phyloP scores from a whole-genome alignment of 2,888 invertebrate genomes.

The Drosophila nigritarsus region DNA sequence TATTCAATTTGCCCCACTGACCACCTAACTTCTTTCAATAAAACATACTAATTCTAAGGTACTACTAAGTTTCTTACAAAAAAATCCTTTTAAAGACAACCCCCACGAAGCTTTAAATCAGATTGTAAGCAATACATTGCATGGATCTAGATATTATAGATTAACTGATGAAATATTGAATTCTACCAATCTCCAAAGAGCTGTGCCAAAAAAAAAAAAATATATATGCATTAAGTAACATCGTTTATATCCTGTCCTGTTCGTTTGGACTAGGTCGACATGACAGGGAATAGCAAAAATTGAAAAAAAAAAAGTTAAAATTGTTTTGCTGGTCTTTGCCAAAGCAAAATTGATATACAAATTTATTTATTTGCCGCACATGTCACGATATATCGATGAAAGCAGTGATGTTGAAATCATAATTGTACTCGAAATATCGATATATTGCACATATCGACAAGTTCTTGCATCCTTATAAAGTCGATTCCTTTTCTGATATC shows the following conservation, averaged over 20 bases:
- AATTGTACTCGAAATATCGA: conserved; percentile 23
- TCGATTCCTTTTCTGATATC: conserved; percentile 82
- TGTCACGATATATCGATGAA: not conserved
- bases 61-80: not conserved
- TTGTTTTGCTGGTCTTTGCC: not conserved
- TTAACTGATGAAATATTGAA: too few species aligned
- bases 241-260: not conserved
- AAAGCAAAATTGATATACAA: not conserved
- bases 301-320: not conserved
- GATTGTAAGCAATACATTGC: too few species aligned
- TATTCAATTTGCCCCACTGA: conserved; percentile 90
- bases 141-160: too few species aligned
- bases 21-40: conserved; percentile 4
- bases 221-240: not conserved
- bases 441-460: conserved; percentile 18
- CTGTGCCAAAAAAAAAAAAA: not conserved
- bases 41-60: not conserved
- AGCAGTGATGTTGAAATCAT: conserved; percentile 1
- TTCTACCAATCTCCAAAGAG: not conserved
- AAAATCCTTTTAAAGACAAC: too few species aligned
- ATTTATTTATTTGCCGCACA: not conserved
- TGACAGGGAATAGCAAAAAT: not conserved
- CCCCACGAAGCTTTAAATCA: too few species aligned
- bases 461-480: conserved; percentile 19
- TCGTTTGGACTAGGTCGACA: not conserved